Evolutionary conservation across 2,888 invertebrate genomes (phyloP), one percentile per base, ranked within the genome.

Genomic region (Drosophila paucipuncta): DNA sequence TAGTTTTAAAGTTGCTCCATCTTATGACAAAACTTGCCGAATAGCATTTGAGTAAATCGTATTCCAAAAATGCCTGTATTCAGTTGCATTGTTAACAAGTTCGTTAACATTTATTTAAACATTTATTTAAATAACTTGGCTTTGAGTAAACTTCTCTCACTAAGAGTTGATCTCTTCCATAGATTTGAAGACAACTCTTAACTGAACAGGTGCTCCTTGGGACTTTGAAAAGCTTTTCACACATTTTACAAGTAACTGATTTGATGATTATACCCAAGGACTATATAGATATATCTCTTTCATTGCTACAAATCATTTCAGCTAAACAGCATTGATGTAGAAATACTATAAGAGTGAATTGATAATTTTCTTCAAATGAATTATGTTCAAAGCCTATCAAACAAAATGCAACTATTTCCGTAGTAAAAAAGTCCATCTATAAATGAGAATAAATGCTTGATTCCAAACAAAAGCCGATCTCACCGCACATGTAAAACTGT

Each of bases 1-100:
- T 28, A 41, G 30, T 49, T 60, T 73, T 61, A 47, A 73, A 66
- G 37, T 57, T 47, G 1, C 13, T 39, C 9, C 9, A n/a, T 31
- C 25, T 37, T 28, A 35, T 57, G 25, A 16, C 5, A 30, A 68
- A 68, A 47, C 25, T 59, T 25, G 18, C 13, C 18, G 31, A 22
- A 37, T n/a, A 1, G 5, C 39, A 33, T 61, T 39, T 35, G 9
- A 2, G 28, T n/a, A 39, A 28, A 28, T 37, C n/a, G 28, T n/a
- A 39, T 57, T 30, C 18, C n/a, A 16, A 25, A 47, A 47, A 25
- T 47, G 22, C 4, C 47, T 22, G 0, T 4, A 7, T 47, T 47
- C 47, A 25, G 11, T 25, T 22, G 18, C 13, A 35, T 7, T 22
- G 6, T 5, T 28, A 41, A n/a, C 25, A 25, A n/a, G n/a, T 25